phyloP scores from a whole-genome alignment of 2,888 invertebrate species.

The Cephus runcator region DNA sequence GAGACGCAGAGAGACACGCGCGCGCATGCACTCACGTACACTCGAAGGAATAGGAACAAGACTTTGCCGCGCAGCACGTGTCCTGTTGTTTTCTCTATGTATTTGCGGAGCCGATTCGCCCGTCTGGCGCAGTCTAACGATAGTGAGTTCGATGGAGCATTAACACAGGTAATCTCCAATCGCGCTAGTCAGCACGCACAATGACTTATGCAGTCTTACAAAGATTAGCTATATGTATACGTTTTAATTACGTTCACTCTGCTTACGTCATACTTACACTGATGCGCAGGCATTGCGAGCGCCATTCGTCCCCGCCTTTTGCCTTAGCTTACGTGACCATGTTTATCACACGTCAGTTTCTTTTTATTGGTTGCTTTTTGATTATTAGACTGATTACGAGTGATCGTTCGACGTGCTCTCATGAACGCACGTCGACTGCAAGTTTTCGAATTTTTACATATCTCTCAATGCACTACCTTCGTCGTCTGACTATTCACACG shows the following conservation, averaged over 20 bases:
- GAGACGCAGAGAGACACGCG: neutral
- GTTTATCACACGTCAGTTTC: slow-evolving; percentile 27
- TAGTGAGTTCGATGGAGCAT: slow-evolving; percentile 25
- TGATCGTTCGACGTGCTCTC: neutral
- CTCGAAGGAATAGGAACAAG: slow-evolving; percentile 60
- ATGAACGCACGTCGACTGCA: neutral
- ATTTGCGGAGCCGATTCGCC: neutral
- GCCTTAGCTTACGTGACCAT: slow-evolving; percentile 8
- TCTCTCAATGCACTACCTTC: neutral
- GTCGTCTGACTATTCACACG: neutral
- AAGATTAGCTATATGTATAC: neutral
- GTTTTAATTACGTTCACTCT: neutral
- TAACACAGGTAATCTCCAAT: slow-evolving; percentile 22
- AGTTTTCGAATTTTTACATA: neutral
- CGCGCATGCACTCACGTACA: slow-evolving; percentile 26
- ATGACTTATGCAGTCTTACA: slow-evolving; percentile 5
- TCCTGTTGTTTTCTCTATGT: neutral
- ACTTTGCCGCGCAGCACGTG: slow-evolving; percentile 31
- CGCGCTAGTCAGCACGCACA: neutral
- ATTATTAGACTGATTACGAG: slow-evolving; percentile 17
- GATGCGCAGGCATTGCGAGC: neutral
- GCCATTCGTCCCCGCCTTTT: neutral
- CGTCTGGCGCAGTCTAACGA: neutral
- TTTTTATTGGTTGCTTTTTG: slow-evolving; percentile 29
- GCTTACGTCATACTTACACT: neutral